Base-by-base conservation (phyloP, 2,888 invertebrate genomes). In the Metacarcinus magister region DNA sequence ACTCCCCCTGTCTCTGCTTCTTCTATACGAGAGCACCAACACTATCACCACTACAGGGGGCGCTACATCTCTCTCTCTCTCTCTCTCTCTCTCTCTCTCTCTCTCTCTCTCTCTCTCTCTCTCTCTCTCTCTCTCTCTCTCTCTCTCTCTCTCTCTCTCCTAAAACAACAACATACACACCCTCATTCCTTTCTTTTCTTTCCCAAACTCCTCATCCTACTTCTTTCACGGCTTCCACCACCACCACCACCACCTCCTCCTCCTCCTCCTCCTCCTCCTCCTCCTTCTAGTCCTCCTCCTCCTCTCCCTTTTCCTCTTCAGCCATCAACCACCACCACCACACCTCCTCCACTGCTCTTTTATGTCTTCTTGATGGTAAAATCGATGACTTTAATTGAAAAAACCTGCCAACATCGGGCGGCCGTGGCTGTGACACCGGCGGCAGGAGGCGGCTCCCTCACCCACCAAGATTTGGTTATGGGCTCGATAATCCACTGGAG, bases 371-470 rank as follows among this genome's bases (percentile, higher is more conserved):
- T 94, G 94, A 94, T 94, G 94, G 94, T 94, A 94, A 94, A 94
- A 94, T 94, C 94, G 94, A 94, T 94, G 94, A 94, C 94, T 94
- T 94, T 94, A 94, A 94, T 94, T 94, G 94, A 94, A 94, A 94
- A 94, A 94, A 94, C 54, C 94, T 94, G 94, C 90, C 94, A 94
- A 67, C 94, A 94, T 94, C 94, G 94, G 75, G 90, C 89, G 90
- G 94, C 43, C 54, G 89, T 90, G 94, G 94, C 67, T 54, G 94
- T 90, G 94, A 94, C 94, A 94, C 94, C 48, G 89, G 94, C 23
- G 75, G 44, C 44, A 75, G 94, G 93, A 75, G 82, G 75, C 46
- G 46, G 92, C 92, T n/a, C 92, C 48, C 92, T 46, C 92, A 23
- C 48, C 92, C 46, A 28, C 92, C 92, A 92, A 92, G 92, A 92